Evolutionary conservation across 1,140 invertebrate species (phyloP).

Genomic region (Drosophila orosa): DNA sequence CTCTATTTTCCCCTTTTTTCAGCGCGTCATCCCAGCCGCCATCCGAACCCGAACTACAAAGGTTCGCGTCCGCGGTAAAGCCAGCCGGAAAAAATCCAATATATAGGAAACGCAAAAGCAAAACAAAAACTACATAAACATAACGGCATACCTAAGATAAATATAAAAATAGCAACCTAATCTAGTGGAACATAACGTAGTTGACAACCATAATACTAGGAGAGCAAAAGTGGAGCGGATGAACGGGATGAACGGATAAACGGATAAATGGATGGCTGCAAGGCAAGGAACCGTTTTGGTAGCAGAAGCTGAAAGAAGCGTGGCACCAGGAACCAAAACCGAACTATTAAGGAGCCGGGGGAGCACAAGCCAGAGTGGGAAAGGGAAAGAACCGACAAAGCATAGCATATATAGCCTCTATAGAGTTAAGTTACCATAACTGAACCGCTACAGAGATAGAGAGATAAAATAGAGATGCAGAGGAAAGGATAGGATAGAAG

Average conservation of each 20-base stretch:
- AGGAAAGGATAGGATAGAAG: conserved; percentile 18
- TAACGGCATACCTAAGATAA: conserved; percentile 82
- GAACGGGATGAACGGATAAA: conserved; percentile 14
- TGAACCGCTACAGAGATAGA: conserved; percentile 30
- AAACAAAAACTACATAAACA: conserved; percentile 77
- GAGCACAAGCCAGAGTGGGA: conserved; percentile 19
- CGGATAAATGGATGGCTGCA: conserved; percentile 11
- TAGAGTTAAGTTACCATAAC: conserved; percentile 51
- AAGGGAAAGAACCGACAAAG: conserved; percentile 26
- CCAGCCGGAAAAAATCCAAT: conserved; percentile 24
- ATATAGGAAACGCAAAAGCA: conserved; percentile 38
- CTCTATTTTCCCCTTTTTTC: background rate
- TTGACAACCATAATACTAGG: conserved; percentile 63
- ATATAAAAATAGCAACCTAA: conserved; percentile 82
- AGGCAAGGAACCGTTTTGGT: conserved; percentile 43
- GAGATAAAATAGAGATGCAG: background rate
- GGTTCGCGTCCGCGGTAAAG: conserved; percentile 80
- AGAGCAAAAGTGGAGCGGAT: conserved; percentile 21
- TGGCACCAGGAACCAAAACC: conserved; percentile 37
- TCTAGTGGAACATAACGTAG: conserved; percentile 82
- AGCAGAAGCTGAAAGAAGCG: conserved; percentile 34
- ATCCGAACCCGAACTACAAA: conserved; percentile 84
- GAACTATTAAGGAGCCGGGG: conserved; percentile 10
- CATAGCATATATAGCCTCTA: conserved; percentile 43
- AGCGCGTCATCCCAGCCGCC: conserved; percentile 82